Conservation (phyloP, 2,113 vertebrate genomes). For the Zosterops japonicus region DNA sequence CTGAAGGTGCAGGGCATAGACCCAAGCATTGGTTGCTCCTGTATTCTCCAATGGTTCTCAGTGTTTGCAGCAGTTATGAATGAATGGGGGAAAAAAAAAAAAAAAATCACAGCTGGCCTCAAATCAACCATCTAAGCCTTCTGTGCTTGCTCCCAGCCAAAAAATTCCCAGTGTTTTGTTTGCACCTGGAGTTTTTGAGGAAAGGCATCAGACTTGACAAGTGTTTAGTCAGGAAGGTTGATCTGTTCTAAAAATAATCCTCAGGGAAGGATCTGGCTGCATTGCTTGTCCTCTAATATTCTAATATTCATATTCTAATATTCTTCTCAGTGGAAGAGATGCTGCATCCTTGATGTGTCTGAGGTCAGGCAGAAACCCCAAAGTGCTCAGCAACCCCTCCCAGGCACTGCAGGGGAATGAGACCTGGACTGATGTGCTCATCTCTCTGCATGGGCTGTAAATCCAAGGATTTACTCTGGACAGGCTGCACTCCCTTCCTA, state of each 20-base stretch:
- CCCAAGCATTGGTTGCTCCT: neutral
- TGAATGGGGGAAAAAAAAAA: neutral
- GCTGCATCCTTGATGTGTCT: neutral
- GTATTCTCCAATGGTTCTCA: neutral
- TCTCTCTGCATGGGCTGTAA: neutral
- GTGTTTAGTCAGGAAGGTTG: neutral
- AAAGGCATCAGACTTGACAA: neutral
- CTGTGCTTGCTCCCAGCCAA: constrained; percentile 10
- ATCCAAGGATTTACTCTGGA: neutral
- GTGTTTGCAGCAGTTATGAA: neutral
- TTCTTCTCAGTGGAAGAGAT: neutral
- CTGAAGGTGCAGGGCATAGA: constrained; percentile 1
- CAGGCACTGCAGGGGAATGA: fast-evolving
- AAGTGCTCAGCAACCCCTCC: neutral
- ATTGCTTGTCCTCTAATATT: neutral
- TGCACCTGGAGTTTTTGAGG: constrained; percentile 26
- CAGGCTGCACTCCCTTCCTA: neutral
- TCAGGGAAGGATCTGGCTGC: neutral
- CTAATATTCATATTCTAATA: neutral
- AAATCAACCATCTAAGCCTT: neutral
- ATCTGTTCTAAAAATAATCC: neutral
- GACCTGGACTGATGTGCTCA: fast-evolving
- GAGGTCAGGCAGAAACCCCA: neutral
- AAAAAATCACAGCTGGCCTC: constrained; percentile 42
- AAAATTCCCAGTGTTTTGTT: neutral